A percentile compares a stretch with the other conserved stretches of the same genome.
Evolutionary conservation across 2,113 vertebrate genomes (phyloP).

Genomic region (Fulica atra): DNA sequence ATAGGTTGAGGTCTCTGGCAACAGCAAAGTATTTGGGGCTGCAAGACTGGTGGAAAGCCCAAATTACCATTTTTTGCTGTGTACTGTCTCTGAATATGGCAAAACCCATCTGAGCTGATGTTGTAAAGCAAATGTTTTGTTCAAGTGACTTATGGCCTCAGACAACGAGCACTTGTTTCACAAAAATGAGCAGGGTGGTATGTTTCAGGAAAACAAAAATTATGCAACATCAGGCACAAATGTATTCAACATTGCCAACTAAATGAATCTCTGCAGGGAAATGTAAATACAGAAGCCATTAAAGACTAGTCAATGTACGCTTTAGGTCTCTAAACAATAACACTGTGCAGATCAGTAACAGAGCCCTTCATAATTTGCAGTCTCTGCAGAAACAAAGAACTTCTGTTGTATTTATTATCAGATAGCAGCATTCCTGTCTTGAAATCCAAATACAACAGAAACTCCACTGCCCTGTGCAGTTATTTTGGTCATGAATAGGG

Average conservation of each 20-base stretch:
- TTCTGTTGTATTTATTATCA: conserved; percentile 39
- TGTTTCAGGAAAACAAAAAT: conserved; percentile 58
- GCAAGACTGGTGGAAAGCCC: background rate
- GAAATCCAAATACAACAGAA: conserved; percentile 74
- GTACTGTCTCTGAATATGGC: background rate
- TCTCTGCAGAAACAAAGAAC: conserved; percentile 44
- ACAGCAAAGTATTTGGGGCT: background rate
- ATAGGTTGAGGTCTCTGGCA: background rate
- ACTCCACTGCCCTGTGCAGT: conserved; percentile 69
- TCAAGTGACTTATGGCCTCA: background rate
- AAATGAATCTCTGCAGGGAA: conserved; percentile 62
- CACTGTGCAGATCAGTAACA: conserved; percentile 2
- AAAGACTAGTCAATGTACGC: background rate
- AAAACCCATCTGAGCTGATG: background rate
- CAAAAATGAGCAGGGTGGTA: conserved; percentile 5
- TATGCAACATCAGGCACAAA: conserved; percentile 48
- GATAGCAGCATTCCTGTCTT: conserved; percentile 18
- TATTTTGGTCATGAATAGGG: conserved; percentile 52
- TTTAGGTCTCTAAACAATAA: conserved; percentile 20
- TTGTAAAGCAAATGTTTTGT: background rate
- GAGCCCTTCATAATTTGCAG: background rate
- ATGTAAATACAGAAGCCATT: conserved; percentile 57
- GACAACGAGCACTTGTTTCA: conserved; percentile 15
- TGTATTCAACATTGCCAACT: conserved; percentile 1
- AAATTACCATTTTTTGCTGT: background rate